These are phyloP conservation scores for Siniperca undulata DNA, from an alignment of 2,797 vertebrate species.

Conservation along the genomic window DNA sequence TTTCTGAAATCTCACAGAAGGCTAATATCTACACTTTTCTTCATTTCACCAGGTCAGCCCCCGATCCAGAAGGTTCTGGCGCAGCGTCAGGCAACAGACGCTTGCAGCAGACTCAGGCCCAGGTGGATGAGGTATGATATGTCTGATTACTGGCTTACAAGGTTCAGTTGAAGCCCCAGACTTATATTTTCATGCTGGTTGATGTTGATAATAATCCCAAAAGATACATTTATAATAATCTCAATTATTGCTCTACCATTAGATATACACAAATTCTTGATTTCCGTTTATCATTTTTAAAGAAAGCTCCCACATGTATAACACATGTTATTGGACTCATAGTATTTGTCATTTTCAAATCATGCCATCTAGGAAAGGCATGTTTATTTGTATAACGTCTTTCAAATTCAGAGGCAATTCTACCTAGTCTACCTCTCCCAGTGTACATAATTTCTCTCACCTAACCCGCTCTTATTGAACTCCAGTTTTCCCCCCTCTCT, in stretches of 20 bases:
- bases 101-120: constrained; percentile 92
- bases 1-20: neutral
- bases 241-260: neutral
- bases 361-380: neutral
- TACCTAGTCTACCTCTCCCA: neutral
- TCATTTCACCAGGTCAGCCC: constrained; percentile 73
- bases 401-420: neutral
- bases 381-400: neutral
- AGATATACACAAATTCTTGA: neutral
- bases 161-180: neutral
- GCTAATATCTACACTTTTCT: constrained; percentile 18
- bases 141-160: neutral
- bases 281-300: neutral
- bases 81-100: constrained; percentile 83
- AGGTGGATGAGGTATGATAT: constrained; percentile 90
- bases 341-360: neutral
- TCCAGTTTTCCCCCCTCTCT: neutral
- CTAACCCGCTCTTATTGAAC: neutral
- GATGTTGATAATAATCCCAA: neutral
- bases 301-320: neutral
- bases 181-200: neutral
- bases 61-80: constrained; percentile 77
- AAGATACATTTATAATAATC: neutral
- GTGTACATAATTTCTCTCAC: neutral
- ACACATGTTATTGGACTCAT: neutral